These are phyloP conservation scores for Drosophila nigritarsus DNA, from an alignment of 2,888 invertebrate genomes.

Conservation along the genomic window DNA sequence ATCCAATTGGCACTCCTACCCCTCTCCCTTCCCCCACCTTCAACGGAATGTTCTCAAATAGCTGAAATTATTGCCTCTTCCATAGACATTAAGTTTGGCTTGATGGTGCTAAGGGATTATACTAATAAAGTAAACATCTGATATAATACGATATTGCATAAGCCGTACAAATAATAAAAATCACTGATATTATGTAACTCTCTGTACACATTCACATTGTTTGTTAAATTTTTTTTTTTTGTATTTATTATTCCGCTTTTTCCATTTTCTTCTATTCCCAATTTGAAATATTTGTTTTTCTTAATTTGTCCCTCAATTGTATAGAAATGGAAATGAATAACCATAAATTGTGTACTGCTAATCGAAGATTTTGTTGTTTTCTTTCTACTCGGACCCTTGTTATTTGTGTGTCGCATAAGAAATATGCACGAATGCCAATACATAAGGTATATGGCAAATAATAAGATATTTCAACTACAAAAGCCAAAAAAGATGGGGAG, in stretches of 20 bases:
- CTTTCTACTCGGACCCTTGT: conserved; percentile 21
- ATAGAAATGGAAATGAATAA: conserved; percentile 44
- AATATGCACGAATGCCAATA: conserved; percentile 38
- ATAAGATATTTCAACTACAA: conserved; percentile 46
- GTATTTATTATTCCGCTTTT: neutral
- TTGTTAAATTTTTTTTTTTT: no score
- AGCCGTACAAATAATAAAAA: neutral
- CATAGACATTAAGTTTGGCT: conserved; percentile 44
- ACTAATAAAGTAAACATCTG: neutral
- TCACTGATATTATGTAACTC: neutral
- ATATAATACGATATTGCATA: neutral
- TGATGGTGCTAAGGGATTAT: conserved; percentile 7
- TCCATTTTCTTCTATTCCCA: conserved; percentile 4
- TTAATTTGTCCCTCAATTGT: conserved; percentile 50
- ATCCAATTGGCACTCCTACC: neutral
- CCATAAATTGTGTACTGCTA: conserved; percentile 54
- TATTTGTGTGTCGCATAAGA: conserved; percentile 44
- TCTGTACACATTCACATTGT: neutral
- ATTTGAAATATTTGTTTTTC: conserved; percentile 16
- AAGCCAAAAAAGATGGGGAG: conserved; percentile 6
- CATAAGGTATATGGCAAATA: conserved; percentile 39
- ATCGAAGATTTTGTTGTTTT: conserved; percentile 50
- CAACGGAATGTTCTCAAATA: conserved; percentile 1
- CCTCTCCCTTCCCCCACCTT: neutral
- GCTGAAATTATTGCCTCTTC: conserved; percentile 44